Evolutionary conservation across 2,113 vertebrate genomes (phyloP).

Genomic region (Dicaeum eximium): DNA sequence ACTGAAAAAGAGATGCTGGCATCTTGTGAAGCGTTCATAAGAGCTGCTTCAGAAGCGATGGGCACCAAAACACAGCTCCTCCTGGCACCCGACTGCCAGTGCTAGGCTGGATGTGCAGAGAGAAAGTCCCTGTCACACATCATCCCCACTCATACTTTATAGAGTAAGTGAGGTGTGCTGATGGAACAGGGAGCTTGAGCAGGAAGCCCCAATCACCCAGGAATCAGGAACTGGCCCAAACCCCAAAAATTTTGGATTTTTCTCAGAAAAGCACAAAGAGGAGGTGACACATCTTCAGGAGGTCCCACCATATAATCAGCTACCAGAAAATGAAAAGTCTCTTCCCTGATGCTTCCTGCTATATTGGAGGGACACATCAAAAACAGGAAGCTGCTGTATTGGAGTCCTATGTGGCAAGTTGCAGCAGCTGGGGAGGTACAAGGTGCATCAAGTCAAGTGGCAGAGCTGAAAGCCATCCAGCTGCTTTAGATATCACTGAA

Average conservation of each 20-base stretch:
- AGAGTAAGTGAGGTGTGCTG: neutral
- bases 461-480: neutral
- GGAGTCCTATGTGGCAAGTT: neutral
- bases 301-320: neutral
- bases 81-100: neutral
- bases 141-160: neutral
- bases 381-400: neutral
- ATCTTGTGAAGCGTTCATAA: fast-evolving
- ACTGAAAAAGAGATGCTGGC: neutral
- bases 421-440: neutral
- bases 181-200: neutral
- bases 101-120: no score
- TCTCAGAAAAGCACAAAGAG: neutral
- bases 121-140: neutral
- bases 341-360: neutral
- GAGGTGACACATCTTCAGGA: neutral
- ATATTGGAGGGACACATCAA: neutral
- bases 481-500: neutral
- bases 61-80: neutral
- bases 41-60: neutral
- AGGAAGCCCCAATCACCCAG: neutral
- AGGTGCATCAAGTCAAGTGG: neutral
- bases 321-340: neutral
- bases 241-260: neutral
- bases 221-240: neutral